Evolutionary conservation across 1,140 invertebrate species (phyloP), one percentile per base, ranked within the genome.

Genomic region (Drosophila setifemur): DNA sequence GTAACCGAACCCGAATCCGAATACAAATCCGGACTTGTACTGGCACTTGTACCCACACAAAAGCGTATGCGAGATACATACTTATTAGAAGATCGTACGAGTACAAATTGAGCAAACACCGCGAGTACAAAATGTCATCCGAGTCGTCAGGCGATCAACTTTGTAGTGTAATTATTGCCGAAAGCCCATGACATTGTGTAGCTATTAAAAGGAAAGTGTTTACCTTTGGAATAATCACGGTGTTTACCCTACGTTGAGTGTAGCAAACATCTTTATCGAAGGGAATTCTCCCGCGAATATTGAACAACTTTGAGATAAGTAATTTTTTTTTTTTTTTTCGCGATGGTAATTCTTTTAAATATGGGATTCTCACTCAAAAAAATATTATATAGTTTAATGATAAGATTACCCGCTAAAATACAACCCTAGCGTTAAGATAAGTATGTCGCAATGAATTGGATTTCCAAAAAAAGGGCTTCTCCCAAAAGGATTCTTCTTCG

Each of bases 61-160:
- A 61, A 9, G 43, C 28, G 53, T 14, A 48, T 58, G 40, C 40
- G 47, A 54, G 12, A 35, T 44, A 45, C 40, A 35, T 44, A 54
- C 64, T 55, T 72, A 72, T 68, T 85, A 75, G 55, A 72, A 68
- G 55, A 86, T 85, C 81, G 75, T 85, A 86, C 79, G 79, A 85
- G 81, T 72, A 52, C 63, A 83, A 83, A 79, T 83, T 83, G 50
- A 73, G 33, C 53, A 66, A 53, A 19, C 64, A 54, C 33, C 4
- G 11, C 14, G 42, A 49, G 21, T 23, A 33, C 35, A 21, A 25
- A 54, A 53, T 11, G 40, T 18, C 45, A 63, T 64, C 28, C 35
- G 72, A 73, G 54, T 23, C 25, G 23, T 67, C 61, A 67, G 61
- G 63, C 48, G 47, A 67, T 39, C 28, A 23, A 58, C 25, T 39